phyloP scores from a whole-genome alignment of 2,797 vertebrate genomes.

The Crocidura indochinensis region DNA sequence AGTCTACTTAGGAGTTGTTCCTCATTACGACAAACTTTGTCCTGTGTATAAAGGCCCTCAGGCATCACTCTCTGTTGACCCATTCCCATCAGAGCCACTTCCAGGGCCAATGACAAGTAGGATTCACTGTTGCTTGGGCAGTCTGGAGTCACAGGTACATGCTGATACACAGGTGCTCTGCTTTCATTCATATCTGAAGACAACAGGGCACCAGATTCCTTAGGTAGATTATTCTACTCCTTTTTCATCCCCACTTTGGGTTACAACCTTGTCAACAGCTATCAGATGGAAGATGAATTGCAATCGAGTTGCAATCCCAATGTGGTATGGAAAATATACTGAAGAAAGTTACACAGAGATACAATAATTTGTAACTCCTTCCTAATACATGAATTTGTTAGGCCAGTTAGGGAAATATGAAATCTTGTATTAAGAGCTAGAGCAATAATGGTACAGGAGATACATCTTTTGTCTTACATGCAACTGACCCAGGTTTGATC shows the following conservation, averaged over 20 bases:
- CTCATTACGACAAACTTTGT: constrained; percentile 99
- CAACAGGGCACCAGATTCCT: constrained; percentile 68
- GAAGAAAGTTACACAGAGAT: constrained; percentile 58
- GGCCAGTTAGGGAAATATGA: constrained; percentile 48
- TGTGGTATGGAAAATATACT: constrained; percentile 51
- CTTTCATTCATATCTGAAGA: constrained; percentile 94
- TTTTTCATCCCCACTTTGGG: constrained; percentile 86
- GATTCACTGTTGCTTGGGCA: constrained; percentile 94
- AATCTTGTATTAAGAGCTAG: constrained; percentile 37
- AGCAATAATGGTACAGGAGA: too few species aligned
- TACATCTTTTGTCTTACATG: too few species aligned
- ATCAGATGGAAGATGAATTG: constrained; percentile 62
- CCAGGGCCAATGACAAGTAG: constrained; percentile 96
- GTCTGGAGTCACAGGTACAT: constrained; percentile 93
- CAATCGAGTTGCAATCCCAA: constrained; percentile 57
- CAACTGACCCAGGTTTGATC: too few species aligned
- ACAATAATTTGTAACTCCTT: background rate
- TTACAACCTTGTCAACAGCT: constrained; percentile 57
- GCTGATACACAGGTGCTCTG: constrained; percentile 96
- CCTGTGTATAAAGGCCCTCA: constrained; percentile 97
- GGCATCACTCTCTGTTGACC: constrained; percentile 99
- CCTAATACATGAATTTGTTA: constrained; percentile 47
- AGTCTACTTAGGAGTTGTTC: constrained; percentile 97
- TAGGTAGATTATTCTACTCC: constrained; percentile 34
- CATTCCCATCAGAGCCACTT: constrained; percentile 99